Conservation (phyloP, 2,797 vertebrate species). For the Naso thynnoides region DNA sequence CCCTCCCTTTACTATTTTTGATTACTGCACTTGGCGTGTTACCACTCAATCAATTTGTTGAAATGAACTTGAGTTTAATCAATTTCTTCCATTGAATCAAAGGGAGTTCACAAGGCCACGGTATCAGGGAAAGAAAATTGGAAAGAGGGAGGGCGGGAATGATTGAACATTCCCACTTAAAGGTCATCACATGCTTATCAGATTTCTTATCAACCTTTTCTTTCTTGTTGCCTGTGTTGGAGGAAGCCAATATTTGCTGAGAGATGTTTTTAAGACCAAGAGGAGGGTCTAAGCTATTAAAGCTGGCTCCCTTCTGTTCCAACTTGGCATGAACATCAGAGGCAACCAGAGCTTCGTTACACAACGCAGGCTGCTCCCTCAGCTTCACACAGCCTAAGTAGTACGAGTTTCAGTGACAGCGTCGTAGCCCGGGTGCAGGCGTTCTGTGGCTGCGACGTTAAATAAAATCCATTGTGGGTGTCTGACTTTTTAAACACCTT, state of each 20-base stretch:
- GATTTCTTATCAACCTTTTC: conserved; percentile 71
- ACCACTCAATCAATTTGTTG: conserved; percentile 67
- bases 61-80: conserved; percentile 76
- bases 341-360: conserved; percentile 52
- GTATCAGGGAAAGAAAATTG: conserved; percentile 64
- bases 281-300: conserved; percentile 54
- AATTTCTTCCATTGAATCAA: conserved; percentile 66
- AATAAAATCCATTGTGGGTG: conserved; percentile 15
- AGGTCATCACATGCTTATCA: conserved; percentile 76
- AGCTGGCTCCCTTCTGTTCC: conserved; percentile 43
- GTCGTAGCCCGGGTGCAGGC: conserved; percentile 1
- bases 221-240: conserved; percentile 13
- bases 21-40: conserved; percentile 66
- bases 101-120: conserved; percentile 51
- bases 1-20: conserved; percentile 57
- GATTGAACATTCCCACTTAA: conserved; percentile 72
- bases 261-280: conserved; percentile 58
- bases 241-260: conserved; percentile 67
- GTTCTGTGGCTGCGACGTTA: conserved; percentile 18
- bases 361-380: conserved; percentile 36
- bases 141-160: conserved; percentile 47
- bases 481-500: conserved; percentile 11
- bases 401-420: conserved; percentile 26
- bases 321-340: conserved; percentile 69
- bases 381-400: conserved; percentile 30